Base-by-base conservation (phyloP, 2,888 invertebrate genomes). In the Hybos culiciformis region DNA sequence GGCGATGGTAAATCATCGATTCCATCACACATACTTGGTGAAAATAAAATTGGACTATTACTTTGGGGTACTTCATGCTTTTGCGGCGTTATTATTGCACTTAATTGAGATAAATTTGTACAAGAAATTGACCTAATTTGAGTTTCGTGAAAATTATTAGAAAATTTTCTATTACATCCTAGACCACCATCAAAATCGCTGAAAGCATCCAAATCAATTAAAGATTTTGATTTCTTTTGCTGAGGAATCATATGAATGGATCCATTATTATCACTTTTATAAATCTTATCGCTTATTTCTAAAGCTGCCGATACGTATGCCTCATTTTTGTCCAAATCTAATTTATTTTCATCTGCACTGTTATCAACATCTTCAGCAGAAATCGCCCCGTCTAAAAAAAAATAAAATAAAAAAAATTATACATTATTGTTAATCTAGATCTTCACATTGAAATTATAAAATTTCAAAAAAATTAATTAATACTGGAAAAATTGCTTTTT, bases 291-390 rank as follows among this genome's bases (percentile, higher is more conserved):
- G 38, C 60, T 60, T 40, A 66, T 66, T 48, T 64, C 62, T 37
- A 66, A 42, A 20, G 64, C 56, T 37, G 59, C 56, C 12, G 66
- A 66, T 19, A 66, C 58, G 47, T 65, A 65, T 9, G 61, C 56
- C 42, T 62, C 61, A 24, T 65, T 56, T 36, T 54, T 56, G n/a
- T 54, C 54, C 29, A 65, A 53, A 37, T 56, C 48, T 6, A 61
- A 50, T 7, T 50, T 54, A 38, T 50, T 46, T 23, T 19, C 33
- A 36, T 3, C n/a, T n/a, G n/a, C n/a, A n/a, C n/a, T n/a, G n/a
- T n/a, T n/a, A n/a, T n/a, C n/a, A n/a, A n/a, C n/a, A n/a, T n/a
- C n/a, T n/a, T n/a, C n/a, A n/a, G n/a, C n/a, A n/a, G n/a, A n/a
- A n/a, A n/a, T n/a, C n/a, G n/a, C n/a, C n/a, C n/a, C n/a, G n/a